phyloP scores from a whole-genome alignment of 2,113 vertebrate genomes.

The Perognathus longimembris region DNA sequence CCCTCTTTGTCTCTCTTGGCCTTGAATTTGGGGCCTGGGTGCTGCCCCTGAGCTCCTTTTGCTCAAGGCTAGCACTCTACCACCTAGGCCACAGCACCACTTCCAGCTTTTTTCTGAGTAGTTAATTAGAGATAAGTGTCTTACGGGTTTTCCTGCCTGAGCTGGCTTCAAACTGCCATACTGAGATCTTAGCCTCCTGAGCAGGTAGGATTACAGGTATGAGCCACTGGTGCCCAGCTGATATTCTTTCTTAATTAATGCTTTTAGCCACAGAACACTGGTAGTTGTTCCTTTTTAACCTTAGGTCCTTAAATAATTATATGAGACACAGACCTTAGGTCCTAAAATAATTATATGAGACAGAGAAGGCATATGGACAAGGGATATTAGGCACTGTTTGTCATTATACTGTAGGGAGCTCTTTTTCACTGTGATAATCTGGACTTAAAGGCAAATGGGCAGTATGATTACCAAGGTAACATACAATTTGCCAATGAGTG shows the following conservation, averaged over 20 bases:
- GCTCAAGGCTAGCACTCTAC: no score
- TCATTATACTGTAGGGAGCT: constrained; percentile 18
- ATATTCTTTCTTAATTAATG: constrained; percentile 54
- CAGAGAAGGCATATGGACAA: neutral
- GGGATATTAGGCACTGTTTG: neutral
- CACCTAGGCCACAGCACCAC: no score
- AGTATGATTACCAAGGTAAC: constrained; percentile 56
- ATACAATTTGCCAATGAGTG: constrained; percentile 43
- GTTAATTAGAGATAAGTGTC: no score
- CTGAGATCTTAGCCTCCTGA: no score
- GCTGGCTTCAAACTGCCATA: no score
- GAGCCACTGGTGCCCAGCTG: no score
- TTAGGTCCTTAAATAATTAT: constrained; percentile 48
- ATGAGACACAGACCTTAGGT: neutral
- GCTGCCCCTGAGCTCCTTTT: no score
- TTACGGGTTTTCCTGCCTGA: no score
- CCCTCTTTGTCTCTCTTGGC: no score
- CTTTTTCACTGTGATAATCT: constrained; percentile 35
- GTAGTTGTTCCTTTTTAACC: constrained; percentile 54
- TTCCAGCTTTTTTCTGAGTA: no score
- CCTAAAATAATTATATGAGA: constrained; percentile 36
- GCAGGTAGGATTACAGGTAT: no score
- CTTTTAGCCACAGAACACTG: constrained; percentile 31
- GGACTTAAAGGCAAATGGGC: constrained; percentile 38
- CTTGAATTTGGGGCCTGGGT: no score